Evolutionary conservation across 2,888 invertebrate genomes (phyloP).

Genomic region (Sphinx pinastri): DNA sequence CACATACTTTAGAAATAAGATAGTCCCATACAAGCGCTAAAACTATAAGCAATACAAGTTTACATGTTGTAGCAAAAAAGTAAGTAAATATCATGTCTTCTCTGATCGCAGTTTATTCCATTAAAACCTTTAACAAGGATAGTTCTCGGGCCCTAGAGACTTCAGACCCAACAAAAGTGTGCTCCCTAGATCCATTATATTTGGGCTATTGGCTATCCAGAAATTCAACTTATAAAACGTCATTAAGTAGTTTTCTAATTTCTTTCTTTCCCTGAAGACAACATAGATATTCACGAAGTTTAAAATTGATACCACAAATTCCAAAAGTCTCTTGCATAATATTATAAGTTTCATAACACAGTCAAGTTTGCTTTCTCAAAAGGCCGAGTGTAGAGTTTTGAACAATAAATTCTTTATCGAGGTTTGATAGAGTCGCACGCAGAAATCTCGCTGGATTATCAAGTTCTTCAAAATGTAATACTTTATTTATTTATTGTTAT

Average conservation of each 20-base stretch:
- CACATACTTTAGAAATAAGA: too few species aligned
- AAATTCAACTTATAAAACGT: not conserved
- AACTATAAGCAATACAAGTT: too few species aligned
- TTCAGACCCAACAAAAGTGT: slow-evolving; percentile 2
- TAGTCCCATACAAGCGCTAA: too few species aligned
- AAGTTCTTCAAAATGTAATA: too few species aligned
- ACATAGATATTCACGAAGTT: not conserved
- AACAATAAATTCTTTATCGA: too few species aligned
- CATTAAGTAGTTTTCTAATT: not conserved
- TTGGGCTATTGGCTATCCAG: not conserved
- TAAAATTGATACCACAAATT: not conserved
- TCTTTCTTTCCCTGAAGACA: not conserved
- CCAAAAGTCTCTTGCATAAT: not conserved
- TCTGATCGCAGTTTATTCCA: not conserved
- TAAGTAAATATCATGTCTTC: not conserved
- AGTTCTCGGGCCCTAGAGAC: slow-evolving; percentile 1
- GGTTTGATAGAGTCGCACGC: too few species aligned
- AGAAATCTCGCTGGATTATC: too few species aligned
- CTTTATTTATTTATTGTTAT: too few species aligned
- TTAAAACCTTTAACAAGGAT: not conserved
- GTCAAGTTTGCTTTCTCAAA: too few species aligned
- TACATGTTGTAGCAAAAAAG: too few species aligned
- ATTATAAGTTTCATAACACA: too few species aligned
- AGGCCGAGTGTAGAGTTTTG: too few species aligned
- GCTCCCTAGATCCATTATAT: slow-evolving; percentile 7